Base-by-base conservation (phyloP, 2,888 invertebrate species). In the Hermaeophaga mercurialis region DNA sequence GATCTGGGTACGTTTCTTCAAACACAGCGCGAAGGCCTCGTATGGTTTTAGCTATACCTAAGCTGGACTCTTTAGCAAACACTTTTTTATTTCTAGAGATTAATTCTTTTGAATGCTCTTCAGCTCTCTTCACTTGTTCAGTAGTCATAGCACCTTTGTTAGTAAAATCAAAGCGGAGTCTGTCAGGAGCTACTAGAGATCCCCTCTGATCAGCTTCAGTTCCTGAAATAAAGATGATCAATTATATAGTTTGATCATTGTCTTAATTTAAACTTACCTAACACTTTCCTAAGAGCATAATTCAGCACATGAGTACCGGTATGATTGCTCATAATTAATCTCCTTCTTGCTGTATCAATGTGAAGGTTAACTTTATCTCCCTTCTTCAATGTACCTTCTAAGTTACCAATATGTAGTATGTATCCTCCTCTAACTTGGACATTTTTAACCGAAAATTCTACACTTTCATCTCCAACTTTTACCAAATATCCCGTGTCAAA, bases 1-100 rank as follows among this genome's bases (percentile, higher is more conserved):
- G 96, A 81, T 99, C 98, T 1, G 98, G 98, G 77, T 99, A 99
- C 8, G 94, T 92, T 82, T 99, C 98, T 76, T 96, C 98, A 80
- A 99, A 99, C 80, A 99, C 96, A 15, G 99, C 99, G 62, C 99
- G 86, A 31, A 97, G 80, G 2, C 96, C 96, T 63, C 90, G 87
- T 61, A 96, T 92, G 62, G 89, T 88, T 81, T 96, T 96, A 9
- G 99, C 99, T 55, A 89, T 80, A 34, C 85, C 56, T 55, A 99
- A 82, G 53, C 84, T 82, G 0, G 94, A 86, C 68, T 95, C 91
- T 78, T 92, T 94, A 4, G 96, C 92, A 78, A 86, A 97, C 28
- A 99, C 94, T 56, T 69, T 61, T 8, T 70, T 67, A 44, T 76
- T 75, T 59, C 65, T 72, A 6, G 62, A 43, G 8, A 76, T 89